Percentiles rank a stretch among this genome's conserved stretches.
These are phyloP conservation scores for Muscicapa adusta DNA, from an alignment of 2,113 vertebrate species.

Conservation along the genomic window DNA sequence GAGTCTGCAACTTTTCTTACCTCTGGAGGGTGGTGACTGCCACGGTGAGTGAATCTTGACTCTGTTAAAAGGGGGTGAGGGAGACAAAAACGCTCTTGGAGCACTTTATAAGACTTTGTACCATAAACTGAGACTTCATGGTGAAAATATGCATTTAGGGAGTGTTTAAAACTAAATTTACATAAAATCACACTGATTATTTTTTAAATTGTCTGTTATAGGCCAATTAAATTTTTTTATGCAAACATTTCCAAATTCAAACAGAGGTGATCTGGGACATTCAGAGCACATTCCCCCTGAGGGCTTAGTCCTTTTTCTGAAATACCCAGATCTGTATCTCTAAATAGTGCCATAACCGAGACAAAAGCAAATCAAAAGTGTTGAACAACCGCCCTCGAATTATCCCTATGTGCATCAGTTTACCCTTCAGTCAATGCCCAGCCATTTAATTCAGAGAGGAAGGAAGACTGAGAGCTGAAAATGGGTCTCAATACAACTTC, in stretches of 20 bases:
- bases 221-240: not conserved
- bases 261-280: not conserved
- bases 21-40: not conserved
- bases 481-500: not conserved
- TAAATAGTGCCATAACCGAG: not conserved
- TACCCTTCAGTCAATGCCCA: not conserved
- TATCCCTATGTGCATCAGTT: not conserved
- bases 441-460: not conserved
- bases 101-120: not conserved
- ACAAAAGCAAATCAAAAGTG: not conserved
- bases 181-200: not conserved
- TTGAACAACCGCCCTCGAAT: not conserved
- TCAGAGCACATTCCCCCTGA: not conserved
- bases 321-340: not conserved
- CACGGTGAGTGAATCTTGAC: not conserved
- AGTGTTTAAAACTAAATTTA: constrained; percentile 2
- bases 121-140: not conserved
- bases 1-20: not conserved
- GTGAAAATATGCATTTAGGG: constrained; percentile 3
- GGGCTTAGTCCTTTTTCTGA: not conserved
- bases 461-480: not conserved
- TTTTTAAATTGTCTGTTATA: not conserved
- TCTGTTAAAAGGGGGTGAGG: not conserved
- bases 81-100: not conserved
- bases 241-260: not conserved